Evolutionary conservation across 2,113 vertebrate genomes (phyloP).

Genomic region (Dermatemys mawii): DNA sequence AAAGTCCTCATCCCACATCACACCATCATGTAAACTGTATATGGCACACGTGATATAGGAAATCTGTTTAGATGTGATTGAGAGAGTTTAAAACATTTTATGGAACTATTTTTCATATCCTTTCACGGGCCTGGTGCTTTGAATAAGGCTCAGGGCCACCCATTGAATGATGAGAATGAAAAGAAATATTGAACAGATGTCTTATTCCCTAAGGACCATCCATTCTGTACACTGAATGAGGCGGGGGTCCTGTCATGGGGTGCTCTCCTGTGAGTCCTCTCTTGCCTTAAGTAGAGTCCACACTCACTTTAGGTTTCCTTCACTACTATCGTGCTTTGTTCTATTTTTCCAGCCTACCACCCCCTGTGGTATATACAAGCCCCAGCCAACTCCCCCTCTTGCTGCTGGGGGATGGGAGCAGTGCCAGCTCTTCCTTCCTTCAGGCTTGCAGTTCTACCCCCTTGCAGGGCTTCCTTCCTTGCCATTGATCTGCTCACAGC

Average conservation of each 20-base stretch:
- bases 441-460: too few species aligned
- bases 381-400: too few species aligned
- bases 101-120: too few species aligned
- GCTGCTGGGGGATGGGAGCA: too few species aligned
- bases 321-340: too few species aligned
- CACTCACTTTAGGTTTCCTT: background rate
- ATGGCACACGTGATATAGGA: conserved; percentile 15
- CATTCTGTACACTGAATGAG: background rate
- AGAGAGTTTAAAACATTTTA: conserved; percentile 14
- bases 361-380: too few species aligned
- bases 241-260: background rate
- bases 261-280: background rate
- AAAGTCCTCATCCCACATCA: conserved; percentile 13
- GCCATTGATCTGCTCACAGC: too few species aligned
- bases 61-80: background rate
- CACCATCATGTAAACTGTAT: conserved; percentile 4
- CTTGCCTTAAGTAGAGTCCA: background rate
- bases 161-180: background rate
- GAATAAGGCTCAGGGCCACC: background rate
- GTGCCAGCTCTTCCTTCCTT: too few species aligned
- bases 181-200: background rate
- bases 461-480: too few species aligned
- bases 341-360: too few species aligned
- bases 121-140: background rate
- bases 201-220: background rate